Percentiles rank a stretch among this genome's conserved stretches.
These are phyloP conservation scores for Meloidogyne chitwoodi DNA, from an alignment of 1,140 invertebrate genomes.

Conservation along the genomic window DNA sequence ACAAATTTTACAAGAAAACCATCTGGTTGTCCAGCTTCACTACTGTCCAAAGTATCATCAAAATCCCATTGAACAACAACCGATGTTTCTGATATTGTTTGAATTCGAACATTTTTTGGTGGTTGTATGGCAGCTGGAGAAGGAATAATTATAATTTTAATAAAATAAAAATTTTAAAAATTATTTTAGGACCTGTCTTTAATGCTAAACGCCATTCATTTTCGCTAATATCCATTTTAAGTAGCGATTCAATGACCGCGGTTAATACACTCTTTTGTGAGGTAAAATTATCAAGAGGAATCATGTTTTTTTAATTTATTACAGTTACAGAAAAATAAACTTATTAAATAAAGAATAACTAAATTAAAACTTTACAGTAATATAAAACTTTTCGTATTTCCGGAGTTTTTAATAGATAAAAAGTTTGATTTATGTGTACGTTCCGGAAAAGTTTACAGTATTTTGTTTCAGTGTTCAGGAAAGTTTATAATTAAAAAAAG, in stretches of 20 bases:
- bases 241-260: slow-evolving; percentile 42
- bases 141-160: slow-evolving; percentile 2
- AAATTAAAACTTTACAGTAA: not conserved
- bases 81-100: slow-evolving; percentile 52
- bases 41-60: slow-evolving; percentile 38
- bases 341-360: not conserved
- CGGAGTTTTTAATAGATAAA: too few species aligned
- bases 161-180: not conserved
- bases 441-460: too few species aligned
- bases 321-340: not conserved
- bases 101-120: slow-evolving; percentile 54
- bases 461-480: not conserved
- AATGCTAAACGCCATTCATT: not conserved
- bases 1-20: slow-evolving; percentile 59
- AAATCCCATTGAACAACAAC: slow-evolving; percentile 60
- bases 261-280: slow-evolving; percentile 39
- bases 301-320: not conserved
- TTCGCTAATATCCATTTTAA: slow-evolving; percentile 20
- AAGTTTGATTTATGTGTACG: too few species aligned
- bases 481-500: not conserved
- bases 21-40: slow-evolving; percentile 32
- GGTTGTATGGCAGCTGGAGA: slow-evolving; percentile 57
- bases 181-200: not conserved
- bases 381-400: too few species aligned
- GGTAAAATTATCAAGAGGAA: slow-evolving; percentile 6